phyloP scores from a whole-genome alignment of 1,140 invertebrate genomes.

The Tetramorium parvispinum region DNA sequence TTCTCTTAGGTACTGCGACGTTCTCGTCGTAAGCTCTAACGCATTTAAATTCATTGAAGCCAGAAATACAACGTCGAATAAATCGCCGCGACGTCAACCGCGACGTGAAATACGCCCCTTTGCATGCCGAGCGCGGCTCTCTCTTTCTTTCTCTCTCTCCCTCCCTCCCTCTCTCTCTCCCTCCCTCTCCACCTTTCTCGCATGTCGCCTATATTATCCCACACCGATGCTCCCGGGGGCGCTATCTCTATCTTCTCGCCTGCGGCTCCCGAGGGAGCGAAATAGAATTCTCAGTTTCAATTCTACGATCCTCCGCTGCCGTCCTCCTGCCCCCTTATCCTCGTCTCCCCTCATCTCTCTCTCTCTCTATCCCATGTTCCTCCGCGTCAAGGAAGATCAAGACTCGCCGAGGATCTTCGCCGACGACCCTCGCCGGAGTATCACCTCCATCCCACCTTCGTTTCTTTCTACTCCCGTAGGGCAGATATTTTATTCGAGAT shows the following conservation, averaged over 20 bases:
- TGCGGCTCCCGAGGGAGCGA: slow-evolving; percentile 43
- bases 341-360: not conserved
- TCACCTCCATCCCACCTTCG: slow-evolving; percentile 7
- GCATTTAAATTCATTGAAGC: slow-evolving; percentile 58
- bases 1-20: not conserved
- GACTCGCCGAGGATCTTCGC: slow-evolving; percentile 36
- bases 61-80: slow-evolving; percentile 56
- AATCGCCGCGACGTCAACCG: slow-evolving; percentile 45
- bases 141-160: not conserved
- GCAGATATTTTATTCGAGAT: slow-evolving; percentile 48
- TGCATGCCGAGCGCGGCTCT: slow-evolving; percentile 20
- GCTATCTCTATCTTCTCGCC: slow-evolving; percentile 63
- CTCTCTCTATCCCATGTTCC: not conserved
- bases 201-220: slow-evolving; percentile 57
- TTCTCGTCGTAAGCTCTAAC: slow-evolving; percentile 13
- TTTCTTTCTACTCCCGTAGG: not conserved
- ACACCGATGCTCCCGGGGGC: slow-evolving; percentile 45
- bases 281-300: slow-evolving; percentile 70
- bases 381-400: slow-evolving; percentile 33
- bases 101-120: slow-evolving; percentile 46
- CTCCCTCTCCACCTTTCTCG: slow-evolving; percentile 12
- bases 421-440: slow-evolving; percentile 17
- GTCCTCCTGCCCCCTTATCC: not conserved
- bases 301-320: slow-evolving; percentile 31
- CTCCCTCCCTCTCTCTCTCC: not conserved